Conservation (phyloP, 2,797 vertebrate genomes). For the Lutjanus campechanus region DNA sequence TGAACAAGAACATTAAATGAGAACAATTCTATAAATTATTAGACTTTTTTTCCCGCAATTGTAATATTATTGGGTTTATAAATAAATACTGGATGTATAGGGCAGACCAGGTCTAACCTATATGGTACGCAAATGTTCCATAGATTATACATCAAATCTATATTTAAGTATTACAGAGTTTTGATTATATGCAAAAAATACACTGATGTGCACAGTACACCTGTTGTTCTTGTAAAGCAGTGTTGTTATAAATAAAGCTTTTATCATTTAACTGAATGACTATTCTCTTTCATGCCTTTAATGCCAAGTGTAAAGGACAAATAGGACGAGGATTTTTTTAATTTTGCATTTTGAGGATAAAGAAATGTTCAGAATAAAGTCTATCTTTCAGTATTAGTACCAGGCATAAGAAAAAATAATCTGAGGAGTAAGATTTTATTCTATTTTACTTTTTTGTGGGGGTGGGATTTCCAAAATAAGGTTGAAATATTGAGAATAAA, state of each 20-base stretch:
- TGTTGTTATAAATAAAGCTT: slow-evolving; percentile 79
- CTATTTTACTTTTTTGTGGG: no score
- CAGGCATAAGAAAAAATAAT: no score
- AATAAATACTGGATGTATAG: slow-evolving; percentile 62
- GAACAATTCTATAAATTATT: slow-evolving; percentile 80
- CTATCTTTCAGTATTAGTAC: no score
- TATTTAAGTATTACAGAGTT: slow-evolving; percentile 76
- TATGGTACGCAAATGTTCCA: slow-evolving; percentile 66
- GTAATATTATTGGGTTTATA: slow-evolving; percentile 68
- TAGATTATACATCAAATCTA: slow-evolving; percentile 59
- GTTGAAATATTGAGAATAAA: no score
- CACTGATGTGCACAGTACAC: slow-evolving; percentile 71
- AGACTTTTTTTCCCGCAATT: slow-evolving; percentile 60
- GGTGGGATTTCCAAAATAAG: no score
- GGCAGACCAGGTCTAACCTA: slow-evolving; percentile 59
- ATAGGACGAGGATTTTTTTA: no score
- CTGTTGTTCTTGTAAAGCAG: slow-evolving; percentile 63
- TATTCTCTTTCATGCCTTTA: no score
- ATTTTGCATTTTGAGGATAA: no score
- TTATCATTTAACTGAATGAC: slow-evolving; percentile 52
- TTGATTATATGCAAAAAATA: slow-evolving; percentile 68
- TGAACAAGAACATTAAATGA: slow-evolving; percentile 48
- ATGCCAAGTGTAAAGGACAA: no score
- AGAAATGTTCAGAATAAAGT: no score
- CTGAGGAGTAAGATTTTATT: no score